Percentiles rank a stretch among this genome's conserved stretches.
Evolutionary conservation across 2,888 invertebrate species (phyloP).

Genomic region (Scrobipalpa atriplicella): DNA sequence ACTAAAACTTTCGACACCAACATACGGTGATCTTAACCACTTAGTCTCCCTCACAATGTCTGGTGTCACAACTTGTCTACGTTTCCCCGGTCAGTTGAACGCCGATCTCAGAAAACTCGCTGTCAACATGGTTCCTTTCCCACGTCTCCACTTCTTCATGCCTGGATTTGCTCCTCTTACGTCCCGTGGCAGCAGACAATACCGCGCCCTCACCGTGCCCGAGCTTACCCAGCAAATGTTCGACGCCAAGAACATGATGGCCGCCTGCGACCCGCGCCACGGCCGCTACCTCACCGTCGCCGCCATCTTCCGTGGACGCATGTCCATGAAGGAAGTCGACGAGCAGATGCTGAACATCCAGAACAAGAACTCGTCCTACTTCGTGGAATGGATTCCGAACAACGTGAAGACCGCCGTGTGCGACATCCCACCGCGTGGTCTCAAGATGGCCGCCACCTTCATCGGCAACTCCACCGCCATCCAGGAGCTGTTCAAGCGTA

Average conservation of each 20-base stretch:
- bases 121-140: conserved; percentile 95
- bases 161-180: conserved; percentile 93
- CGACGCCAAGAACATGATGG: conserved; percentile 99
- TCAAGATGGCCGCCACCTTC: conserved; percentile 97
- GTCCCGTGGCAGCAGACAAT: conserved; percentile 94
- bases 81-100: conserved; percentile 96
- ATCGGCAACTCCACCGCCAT: conserved; percentile 97
- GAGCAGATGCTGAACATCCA: conserved; percentile 94
- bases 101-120: conserved; percentile 96
- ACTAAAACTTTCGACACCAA: conserved; percentile 92
- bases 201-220: conserved; percentile 93
- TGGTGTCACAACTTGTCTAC: conserved; percentile 91
- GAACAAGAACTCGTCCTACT: conserved; percentile 87
- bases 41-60: conserved; percentile 94
- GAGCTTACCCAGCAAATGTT: conserved; percentile 95
- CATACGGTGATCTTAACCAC: conserved; percentile 95
- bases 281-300: conserved; percentile 96
- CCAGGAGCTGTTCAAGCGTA: conserved; percentile 95
- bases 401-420: conserved; percentile 92
- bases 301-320: conserved; percentile 94
- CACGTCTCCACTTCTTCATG: conserved; percentile 94
- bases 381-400: conserved; percentile 92
- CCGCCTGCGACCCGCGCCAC: conserved; percentile 96
- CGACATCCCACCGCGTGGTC: conserved; percentile 93
- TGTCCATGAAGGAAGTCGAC: conserved; percentile 96